Evolutionary conservation across 2,888 invertebrate species (phyloP), one percentile per base, ranked within the genome.

Genomic region (Isoperla grammatica): DNA sequence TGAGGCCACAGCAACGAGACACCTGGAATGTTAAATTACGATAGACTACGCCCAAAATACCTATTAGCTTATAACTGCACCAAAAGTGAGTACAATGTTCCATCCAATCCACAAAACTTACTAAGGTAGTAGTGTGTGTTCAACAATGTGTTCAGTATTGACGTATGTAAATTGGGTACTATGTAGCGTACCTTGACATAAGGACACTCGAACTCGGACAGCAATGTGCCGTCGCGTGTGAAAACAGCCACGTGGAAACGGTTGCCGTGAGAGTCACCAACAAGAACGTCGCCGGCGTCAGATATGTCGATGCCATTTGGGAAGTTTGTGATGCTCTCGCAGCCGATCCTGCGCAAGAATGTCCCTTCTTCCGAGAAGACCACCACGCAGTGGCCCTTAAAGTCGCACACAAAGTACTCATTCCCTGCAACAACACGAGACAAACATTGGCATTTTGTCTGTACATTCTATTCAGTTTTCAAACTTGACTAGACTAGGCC

Each of bases 291-390:
- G 45, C 96, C 96, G 55, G 93, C 94, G 76, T 95, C 95, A 56
- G 95, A 95, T 73, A 97, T 95, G 78, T 96, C 96, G 71, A 97
- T 96, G 66, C 97, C 97, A 75, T 96, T 97, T 5, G 96, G 97
- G 76, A 95, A 97, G 77, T 95, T 95, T 69, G 96, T 97, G 68
- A 96, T 86, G 74, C 88, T 93, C 77, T 96, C 95, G 77, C 90
- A 90, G 66, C 96, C 97, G 74, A 97, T 96, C 68, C 94, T 88
- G 67, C 95, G 88, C 71, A 94, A 78, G 77, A 93, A 96, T 64
- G 85, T 85, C 60, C 96, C 96, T 65, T 91, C 90, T 73, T 95
- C 94, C 73, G 88, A 91, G 75, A 95, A 95, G 50, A 96, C 95
- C 22, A 95, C 95, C 57, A 96, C 95, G 76, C 95, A 95, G 78